These are phyloP conservation scores for Camponotus fellah DNA, from an alignment of 2,888 invertebrate species.

Conservation along the genomic window DNA sequence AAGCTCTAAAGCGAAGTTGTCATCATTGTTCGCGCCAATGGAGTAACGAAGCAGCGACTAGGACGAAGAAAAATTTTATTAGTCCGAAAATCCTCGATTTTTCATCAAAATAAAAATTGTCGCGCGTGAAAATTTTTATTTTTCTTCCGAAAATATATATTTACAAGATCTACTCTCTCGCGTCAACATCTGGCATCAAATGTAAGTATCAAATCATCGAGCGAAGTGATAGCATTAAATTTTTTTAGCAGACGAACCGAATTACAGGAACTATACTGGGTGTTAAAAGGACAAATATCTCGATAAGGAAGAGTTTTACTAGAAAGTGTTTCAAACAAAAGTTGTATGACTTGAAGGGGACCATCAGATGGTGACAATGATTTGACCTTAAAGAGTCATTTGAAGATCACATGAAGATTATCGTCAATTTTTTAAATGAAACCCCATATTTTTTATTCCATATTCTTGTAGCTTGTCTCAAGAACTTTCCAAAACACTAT, in stretches of 20 bases:
- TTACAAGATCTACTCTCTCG: neutral
- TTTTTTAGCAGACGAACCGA: slow-evolving; percentile 35
- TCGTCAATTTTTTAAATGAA: no score
- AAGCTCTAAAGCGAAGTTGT: neutral
- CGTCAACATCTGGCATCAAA: neutral
- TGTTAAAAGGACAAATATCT: no score
- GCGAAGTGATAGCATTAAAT: neutral
- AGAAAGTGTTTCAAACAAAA: no score
- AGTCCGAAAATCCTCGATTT: neutral
- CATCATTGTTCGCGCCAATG: slow-evolving; percentile 5
- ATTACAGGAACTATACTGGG: neutral
- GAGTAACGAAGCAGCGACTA: slow-evolving; percentile 10
- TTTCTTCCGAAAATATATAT: slow-evolving; percentile 22
- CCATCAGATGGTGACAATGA: no score
- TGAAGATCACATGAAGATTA: no score
- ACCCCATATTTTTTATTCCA: no score
- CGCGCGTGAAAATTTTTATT: neutral
- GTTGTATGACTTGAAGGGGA: no score
- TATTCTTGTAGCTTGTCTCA: no score
- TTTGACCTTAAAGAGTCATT: no score
- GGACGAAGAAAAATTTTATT: neutral
- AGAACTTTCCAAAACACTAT: no score
- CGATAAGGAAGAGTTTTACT: no score
- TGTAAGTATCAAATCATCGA: neutral
- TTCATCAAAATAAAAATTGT: neutral